Evolutionary conservation across 37 sponge, comb jelly and placozoan genomes (phyloP), one percentile per base, ranked within the genome.

Genomic region (Geodia barretti): DNA sequence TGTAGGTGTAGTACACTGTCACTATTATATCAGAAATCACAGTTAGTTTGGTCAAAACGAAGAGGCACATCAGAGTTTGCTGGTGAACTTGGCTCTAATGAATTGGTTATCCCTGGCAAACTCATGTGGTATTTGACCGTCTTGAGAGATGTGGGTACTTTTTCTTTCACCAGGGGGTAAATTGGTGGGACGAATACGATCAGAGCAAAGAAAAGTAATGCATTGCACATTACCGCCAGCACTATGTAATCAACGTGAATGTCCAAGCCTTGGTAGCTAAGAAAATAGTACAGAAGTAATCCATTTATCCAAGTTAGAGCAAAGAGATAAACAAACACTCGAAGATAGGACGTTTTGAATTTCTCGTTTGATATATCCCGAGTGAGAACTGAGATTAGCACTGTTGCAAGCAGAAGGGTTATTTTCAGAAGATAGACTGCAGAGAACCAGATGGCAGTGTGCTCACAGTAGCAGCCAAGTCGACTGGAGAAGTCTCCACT

Each of bases 141-240:
- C n/a, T n/a, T n/a, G n/a, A n/a, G n/a, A n/a, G n/a, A n/a, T n/a
- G n/a, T n/a, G n/a, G 60, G 19, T 14, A 70, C 17, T 35, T 75
- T 60, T 23, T 75, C 75, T 60, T 23, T 54, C 17, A 33, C 11
- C 3, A 60, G 30, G 25, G 75, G 75, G 3, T 60, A 3, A 54
- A 75, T 29, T 54, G 75, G 75, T 31, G 75, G 75, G 9, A 75
- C 1, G 21, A 54, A 54, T 19, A 75, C 36, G n/a, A n/a, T n/a
- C 17, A 75, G 35, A 14, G 1, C 60, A 17, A 75, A 4, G 19
- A 4, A 54, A 17, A 60, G 1, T 1, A 14, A 60, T 4, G 21
- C 35, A 4, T 60, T 60, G 34, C 58, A 4, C 4, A 31, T 21
- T 26, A 59, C 32, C 11, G 33, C 14, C 5, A 75, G 4, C 1